Conservation (phyloP, 2,888 invertebrate species). For the Carpatolechia fugitivella region DNA sequence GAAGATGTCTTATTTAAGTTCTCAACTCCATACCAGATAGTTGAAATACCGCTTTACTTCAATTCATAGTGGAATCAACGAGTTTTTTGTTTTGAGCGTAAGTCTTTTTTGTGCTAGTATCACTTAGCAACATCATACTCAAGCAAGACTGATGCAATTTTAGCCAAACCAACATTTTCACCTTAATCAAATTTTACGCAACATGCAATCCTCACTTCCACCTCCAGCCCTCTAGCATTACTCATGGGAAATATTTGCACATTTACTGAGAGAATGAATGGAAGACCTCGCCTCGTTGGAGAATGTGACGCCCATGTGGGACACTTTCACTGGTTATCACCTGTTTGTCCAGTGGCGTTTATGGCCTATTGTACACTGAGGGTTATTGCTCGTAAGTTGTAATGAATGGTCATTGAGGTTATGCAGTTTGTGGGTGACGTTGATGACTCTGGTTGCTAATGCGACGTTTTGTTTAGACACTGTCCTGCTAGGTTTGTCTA, state of each 20-base stretch:
- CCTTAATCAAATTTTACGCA: not conserved
- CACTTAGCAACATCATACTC: no score
- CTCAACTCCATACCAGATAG: no score
- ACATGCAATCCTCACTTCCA: not conserved
- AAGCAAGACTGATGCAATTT: not conserved
- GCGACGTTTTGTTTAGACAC: no score
- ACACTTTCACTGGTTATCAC: conserved; percentile 3
- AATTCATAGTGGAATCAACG: no score
- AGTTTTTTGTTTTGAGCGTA: no score
- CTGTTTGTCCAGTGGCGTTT: not conserved
- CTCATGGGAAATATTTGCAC: not conserved
- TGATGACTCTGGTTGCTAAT: no score
- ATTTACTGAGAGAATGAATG: not conserved
- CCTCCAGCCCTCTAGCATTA: not conserved
- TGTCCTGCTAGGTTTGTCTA: no score
- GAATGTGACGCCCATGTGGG: not conserved
- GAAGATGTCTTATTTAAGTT: no score
- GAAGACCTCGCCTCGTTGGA: not conserved
- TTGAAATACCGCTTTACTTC: no score
- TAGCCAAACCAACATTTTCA: not conserved
- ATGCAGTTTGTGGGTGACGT: not conserved
- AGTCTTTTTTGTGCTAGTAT: no score
- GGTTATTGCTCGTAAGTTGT: not conserved
- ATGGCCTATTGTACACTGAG: conserved; percentile 1
- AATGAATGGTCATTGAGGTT: not conserved